A percentile compares a stretch with the other conserved stretches of the same genome.
phyloP scores from a whole-genome alignment of 2,797 vertebrate species.

The Myiotriccus ornatus region DNA sequence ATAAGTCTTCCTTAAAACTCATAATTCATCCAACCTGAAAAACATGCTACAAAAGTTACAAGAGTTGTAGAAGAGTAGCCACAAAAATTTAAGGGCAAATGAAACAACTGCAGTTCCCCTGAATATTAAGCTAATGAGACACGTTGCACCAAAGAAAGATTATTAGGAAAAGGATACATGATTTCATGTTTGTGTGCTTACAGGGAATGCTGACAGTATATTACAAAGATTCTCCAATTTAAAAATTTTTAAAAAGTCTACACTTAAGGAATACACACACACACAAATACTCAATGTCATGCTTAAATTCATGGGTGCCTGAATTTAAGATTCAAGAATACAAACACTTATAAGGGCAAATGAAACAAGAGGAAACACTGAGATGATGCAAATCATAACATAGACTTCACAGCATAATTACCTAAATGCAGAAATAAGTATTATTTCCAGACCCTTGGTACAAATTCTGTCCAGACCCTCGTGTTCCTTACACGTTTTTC shows the following conservation, averaged over 20 bases:
- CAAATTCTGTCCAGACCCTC: not conserved
- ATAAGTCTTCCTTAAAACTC: not conserved
- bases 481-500: fast-evolving
- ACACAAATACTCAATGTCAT: not conserved
- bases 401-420: not conserved
- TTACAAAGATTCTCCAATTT: not conserved
- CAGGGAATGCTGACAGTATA: not conserved
- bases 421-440: not conserved
- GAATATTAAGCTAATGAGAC: not conserved
- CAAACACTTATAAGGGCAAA: not conserved
- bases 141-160: not conserved
- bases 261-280: not conserved
- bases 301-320: not conserved
- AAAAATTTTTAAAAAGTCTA: not conserved
- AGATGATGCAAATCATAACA: not conserved
- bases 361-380: not conserved
- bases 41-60: not conserved
- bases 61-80: not conserved
- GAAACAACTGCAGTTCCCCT: not conserved
- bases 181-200: not conserved
- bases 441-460: not conserved
- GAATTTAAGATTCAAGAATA: not conserved
- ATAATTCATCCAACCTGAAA: slow-evolving; percentile 8
- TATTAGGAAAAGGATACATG: not conserved
- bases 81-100: not conserved